Evolutionary conservation across 1,140 invertebrate species (phyloP).

Genomic region (Palaemon carinicauda): DNA sequence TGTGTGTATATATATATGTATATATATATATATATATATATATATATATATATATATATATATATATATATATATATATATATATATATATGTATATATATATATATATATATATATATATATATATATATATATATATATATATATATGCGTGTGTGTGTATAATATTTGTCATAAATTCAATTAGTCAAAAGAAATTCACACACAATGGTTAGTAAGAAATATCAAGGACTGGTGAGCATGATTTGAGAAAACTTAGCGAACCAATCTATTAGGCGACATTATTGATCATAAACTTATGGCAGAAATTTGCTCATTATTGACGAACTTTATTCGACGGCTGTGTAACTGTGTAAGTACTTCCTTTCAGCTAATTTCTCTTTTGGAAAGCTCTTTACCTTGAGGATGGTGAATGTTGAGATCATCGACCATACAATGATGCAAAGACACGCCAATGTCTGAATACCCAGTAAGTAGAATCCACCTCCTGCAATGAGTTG

Average conservation of each 20-base stretch:
- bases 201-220: too few relatives aligned
- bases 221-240: too few relatives aligned
- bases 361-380: not conserved
- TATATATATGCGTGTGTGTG: slow-evolving; percentile 17
- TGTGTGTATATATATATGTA: not conserved
- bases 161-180: too few relatives aligned
- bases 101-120: not conserved
- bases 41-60: slow-evolving; percentile 25
- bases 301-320: too few relatives aligned
- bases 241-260: too few relatives aligned
- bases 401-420: slow-evolving; percentile 74
- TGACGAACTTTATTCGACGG: too few relatives aligned
- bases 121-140: not conserved
- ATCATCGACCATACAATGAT: slow-evolving; percentile 77
- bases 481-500: slow-evolving; percentile 75
- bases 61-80: slow-evolving; percentile 22
- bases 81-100: slow-evolving; percentile 14
- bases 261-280: too few relatives aligned
- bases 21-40: slow-evolving; percentile 28
- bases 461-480: slow-evolving; percentile 85
- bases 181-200: too few relatives aligned
- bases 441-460: slow-evolving; percentile 76
- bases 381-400: slow-evolving; percentile 1
- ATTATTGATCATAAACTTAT: too few relatives aligned
- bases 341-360: not conserved